phyloP scores from a whole-genome alignment of 2,113 vertebrate species.

The Rhegmatorhina hoffmannsi region DNA sequence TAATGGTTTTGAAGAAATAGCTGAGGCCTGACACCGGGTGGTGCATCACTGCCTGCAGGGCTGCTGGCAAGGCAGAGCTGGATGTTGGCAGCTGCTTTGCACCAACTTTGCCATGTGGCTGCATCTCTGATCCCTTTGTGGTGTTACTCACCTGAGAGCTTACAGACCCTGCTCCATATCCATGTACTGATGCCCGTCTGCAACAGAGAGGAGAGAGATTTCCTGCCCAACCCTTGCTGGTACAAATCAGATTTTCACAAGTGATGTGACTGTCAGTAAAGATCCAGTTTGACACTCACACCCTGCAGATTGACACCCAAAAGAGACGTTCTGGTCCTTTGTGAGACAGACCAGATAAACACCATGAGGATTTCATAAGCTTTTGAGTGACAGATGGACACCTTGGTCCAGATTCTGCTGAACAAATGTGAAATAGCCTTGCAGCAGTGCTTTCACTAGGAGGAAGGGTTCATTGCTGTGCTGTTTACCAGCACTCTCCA shows the following conservation, averaged over 20 bases:
- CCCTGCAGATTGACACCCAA: background rate
- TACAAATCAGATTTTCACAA: accelerated
- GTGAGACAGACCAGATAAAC: background rate
- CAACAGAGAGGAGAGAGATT: background rate
- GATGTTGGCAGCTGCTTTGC: background rate
- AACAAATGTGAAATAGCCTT: background rate
- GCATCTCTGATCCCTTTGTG: background rate
- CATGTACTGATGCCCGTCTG: background rate
- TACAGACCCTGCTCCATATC: background rate
- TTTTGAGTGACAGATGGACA: background rate
- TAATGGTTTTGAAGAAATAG: background rate
- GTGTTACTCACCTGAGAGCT: background rate
- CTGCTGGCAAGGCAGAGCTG: background rate
- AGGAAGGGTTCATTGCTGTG: background rate
- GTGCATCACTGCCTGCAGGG: background rate
- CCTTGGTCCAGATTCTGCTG: background rate
- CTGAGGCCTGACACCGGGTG: accelerated
- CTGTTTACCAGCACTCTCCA: background rate
- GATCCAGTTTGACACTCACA: background rate
- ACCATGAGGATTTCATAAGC: background rate
- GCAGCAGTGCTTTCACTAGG: background rate
- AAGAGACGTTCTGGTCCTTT: background rate
- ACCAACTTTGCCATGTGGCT: accelerated
- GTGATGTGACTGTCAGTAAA: background rate
- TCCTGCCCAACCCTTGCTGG: accelerated